Conservation (phyloP, 2,888 invertebrate genomes). For the Taenaris catops region DNA sequence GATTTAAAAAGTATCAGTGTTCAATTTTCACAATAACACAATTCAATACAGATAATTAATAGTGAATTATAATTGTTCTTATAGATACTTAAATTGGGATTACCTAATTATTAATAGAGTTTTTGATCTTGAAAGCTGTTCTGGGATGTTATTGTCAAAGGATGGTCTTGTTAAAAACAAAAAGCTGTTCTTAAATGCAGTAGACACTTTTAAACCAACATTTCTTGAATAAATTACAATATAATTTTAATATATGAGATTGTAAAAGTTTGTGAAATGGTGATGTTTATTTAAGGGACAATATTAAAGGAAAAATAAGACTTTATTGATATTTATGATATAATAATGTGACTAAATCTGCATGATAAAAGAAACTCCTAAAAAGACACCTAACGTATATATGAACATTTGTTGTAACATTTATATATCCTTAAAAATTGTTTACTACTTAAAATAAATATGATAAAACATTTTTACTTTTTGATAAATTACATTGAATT, state of each 20-base stretch:
- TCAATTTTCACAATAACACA: too few species aligned
- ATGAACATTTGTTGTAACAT: conserved; percentile 4
- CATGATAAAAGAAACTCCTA: neutral
- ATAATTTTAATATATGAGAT: too few species aligned
- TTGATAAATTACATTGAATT: conserved; percentile 20
- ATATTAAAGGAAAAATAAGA: neutral
- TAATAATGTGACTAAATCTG: conserved; percentile 14
- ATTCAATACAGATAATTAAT: too few species aligned
- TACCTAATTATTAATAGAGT: too few species aligned
- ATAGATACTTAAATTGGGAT: too few species aligned
- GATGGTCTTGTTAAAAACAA: too few species aligned
- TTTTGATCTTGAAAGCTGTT: too few species aligned
- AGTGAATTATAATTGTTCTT: too few species aligned
- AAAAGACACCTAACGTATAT: neutral
- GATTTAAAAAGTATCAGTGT: too few species aligned
- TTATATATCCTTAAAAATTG: conserved; percentile 6
- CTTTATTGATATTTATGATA: neutral
- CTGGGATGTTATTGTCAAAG: too few species aligned
- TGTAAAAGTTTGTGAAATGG: too few species aligned
- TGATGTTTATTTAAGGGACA: conserved; percentile 3
- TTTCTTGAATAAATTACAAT: neutral
- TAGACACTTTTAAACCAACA: neutral
- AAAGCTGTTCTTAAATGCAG: too few species aligned
- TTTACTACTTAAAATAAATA: neutral
- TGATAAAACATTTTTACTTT: conserved; percentile 9